Percentiles rank a stretch among this genome's conserved stretches.
Evolutionary conservation across 2,888 invertebrate species (phyloP).

Genomic region (Sesia bembeciformis): DNA sequence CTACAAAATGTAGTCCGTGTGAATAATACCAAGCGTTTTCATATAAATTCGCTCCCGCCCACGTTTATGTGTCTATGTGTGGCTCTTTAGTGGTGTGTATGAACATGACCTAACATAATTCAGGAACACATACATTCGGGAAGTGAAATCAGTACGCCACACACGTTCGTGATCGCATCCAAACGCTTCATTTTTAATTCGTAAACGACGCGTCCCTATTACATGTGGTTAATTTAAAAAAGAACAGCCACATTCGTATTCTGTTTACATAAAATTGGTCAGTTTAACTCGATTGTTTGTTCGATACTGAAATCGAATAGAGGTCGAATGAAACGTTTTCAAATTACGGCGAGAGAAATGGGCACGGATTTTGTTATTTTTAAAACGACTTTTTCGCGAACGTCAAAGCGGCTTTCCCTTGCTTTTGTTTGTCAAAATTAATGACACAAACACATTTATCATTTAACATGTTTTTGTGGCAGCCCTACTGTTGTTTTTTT

Average conservation of each 20-base stretch:
- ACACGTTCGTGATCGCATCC: no score
- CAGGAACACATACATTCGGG: no score
- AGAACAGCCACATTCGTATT: not conserved
- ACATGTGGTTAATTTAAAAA: no score
- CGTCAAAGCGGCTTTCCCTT: not conserved
- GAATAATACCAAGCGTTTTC: no score
- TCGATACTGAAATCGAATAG: not conserved
- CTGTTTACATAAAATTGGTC: not conserved
- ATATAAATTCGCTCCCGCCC: no score
- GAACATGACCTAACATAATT: no score
- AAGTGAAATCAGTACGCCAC: no score
- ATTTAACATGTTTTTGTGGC: slow-evolving; percentile 3
- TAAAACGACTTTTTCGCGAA: not conserved
- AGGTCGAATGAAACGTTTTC: not conserved
- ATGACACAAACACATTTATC: slow-evolving; percentile 3
- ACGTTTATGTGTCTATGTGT: no score
- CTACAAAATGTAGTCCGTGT: no score
- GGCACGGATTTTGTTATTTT: not conserved
- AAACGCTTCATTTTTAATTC: no score
- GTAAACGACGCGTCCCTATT: no score
- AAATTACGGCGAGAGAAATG: not conserved
- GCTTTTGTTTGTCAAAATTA: not conserved
- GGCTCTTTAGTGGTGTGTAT: no score
- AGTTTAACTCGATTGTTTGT: not conserved
- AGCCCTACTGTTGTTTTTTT: slow-evolving; percentile 5